These are phyloP conservation scores for Burhinus bistriatus DNA, from an alignment of 2,113 vertebrate genomes.

Conservation along the genomic window DNA sequence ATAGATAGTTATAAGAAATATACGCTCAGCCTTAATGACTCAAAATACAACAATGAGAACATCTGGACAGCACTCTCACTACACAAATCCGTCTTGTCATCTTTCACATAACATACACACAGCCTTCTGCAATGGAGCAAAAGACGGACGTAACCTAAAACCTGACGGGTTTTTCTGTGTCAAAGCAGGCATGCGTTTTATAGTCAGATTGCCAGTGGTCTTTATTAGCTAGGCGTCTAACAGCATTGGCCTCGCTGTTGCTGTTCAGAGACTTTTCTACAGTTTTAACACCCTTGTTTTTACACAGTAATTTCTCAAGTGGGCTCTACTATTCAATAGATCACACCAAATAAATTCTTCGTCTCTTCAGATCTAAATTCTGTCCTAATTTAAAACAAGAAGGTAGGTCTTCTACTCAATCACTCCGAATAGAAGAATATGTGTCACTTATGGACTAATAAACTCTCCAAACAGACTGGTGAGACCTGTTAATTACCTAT, in stretches of 20 bases:
- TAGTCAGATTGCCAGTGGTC: not conserved
- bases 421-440: not conserved
- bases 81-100: not conserved
- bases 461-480: not conserved
- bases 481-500: not conserved
- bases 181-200: not conserved
- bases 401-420: not conserved
- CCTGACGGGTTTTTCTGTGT: not conserved
- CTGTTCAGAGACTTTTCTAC: not conserved
- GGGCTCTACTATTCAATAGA: not conserved
- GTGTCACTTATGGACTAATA: not conserved
- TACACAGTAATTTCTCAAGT: not conserved
- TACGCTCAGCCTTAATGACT: not conserved
- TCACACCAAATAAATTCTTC: not conserved
- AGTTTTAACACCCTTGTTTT: not conserved
- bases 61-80: not conserved
- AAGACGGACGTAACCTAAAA: not conserved
- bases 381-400: not conserved
- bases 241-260: not conserved
- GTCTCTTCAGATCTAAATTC: not conserved
- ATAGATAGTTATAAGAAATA: not conserved
- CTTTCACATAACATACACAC: not conserved
- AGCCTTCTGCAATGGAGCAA: not conserved
- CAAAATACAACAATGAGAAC: not conserved
- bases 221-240: not conserved